These are phyloP conservation scores for Spongia lamella DNA, from an alignment of 37 sponge, comb jelly and placozoan species.

Conservation along the genomic window DNA sequence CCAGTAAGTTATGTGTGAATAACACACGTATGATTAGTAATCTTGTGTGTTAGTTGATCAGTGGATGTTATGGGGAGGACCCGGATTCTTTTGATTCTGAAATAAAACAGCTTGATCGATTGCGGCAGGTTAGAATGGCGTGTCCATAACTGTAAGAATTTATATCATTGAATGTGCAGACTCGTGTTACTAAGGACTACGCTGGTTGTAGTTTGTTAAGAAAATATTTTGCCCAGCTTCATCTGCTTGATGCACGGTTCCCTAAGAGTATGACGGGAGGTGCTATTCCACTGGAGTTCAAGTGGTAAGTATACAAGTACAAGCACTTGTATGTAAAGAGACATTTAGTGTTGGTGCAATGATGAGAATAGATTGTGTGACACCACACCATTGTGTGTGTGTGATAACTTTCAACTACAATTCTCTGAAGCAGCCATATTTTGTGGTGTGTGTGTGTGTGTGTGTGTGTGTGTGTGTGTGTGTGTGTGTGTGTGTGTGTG, in stretches of 20 bases:
- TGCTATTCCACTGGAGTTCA: slow-evolving; percentile 68
- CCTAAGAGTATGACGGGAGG: slow-evolving; percentile 45
- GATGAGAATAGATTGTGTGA: background rate
- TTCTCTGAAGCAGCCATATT: too few relatives aligned
- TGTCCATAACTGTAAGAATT: background rate
- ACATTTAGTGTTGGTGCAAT: background rate
- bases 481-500: too few relatives aligned
- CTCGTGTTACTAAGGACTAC: slow-evolving; percentile 54
- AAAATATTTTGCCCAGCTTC: slow-evolving; percentile 87
- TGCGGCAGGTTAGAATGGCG: slow-evolving; percentile 60
- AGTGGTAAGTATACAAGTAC: slow-evolving; percentile 57
- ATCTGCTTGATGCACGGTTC: slow-evolving; percentile 81
- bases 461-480: too few relatives aligned
- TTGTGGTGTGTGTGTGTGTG: too few relatives aligned
- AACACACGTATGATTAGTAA: background rate
- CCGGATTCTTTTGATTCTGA: slow-evolving; percentile 77
- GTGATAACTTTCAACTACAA: background rate
- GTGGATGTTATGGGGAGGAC: slow-evolving; percentile 79
- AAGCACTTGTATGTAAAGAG: background rate
- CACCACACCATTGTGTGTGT: background rate
- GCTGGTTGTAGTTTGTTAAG: slow-evolving; percentile 67
- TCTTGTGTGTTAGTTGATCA: slow-evolving; percentile 59
- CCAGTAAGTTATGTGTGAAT: slow-evolving; percentile 71
- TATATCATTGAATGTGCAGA: background rate
- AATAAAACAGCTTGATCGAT: slow-evolving; percentile 79